Evolutionary conservation across 2,888 invertebrate species (phyloP).

Genomic region (Phyto melanocephala): DNA sequence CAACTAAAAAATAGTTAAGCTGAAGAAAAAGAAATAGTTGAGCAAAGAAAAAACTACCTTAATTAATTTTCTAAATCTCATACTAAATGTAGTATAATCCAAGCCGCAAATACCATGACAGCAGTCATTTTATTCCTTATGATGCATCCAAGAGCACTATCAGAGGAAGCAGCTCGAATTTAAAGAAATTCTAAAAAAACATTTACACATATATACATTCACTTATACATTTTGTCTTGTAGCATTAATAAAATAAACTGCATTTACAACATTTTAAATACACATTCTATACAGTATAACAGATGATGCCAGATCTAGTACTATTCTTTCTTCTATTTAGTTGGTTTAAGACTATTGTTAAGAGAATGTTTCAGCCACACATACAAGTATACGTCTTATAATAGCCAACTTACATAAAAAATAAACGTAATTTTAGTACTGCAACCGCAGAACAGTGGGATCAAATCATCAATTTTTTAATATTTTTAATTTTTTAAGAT

Average conservation of each 20-base stretch:
- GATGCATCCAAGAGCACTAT: not conserved
- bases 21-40: too few species aligned
- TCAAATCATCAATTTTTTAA: not conserved
- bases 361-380: not conserved
- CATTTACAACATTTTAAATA: slow-evolving; percentile 32
- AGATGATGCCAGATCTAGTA: slow-evolving; percentile 17
- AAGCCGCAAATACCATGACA: slow-evolving; percentile 63
- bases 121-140: slow-evolving; percentile 56
- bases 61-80: slow-evolving; percentile 64
- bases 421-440: slow-evolving; percentile 16
- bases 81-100: slow-evolving; percentile 49
- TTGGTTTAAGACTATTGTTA: not conserved
- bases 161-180: not conserved
- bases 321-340: not conserved
- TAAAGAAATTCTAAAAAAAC: slow-evolving; percentile 22
- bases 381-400: not conserved
- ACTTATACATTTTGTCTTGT: not conserved
- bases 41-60: slow-evolving; percentile 17
- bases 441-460: slow-evolving; percentile 30
- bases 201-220: not conserved
- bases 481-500: too few species aligned
- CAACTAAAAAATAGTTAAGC: not conserved
- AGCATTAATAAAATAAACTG: slow-evolving; percentile 22
- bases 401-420: not conserved
- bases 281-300: not conserved